Evolutionary conservation across 2,888 invertebrate genomes (phyloP), one percentile per base, ranked within the genome.

Genomic region (Machimus atricapillus): DNA sequence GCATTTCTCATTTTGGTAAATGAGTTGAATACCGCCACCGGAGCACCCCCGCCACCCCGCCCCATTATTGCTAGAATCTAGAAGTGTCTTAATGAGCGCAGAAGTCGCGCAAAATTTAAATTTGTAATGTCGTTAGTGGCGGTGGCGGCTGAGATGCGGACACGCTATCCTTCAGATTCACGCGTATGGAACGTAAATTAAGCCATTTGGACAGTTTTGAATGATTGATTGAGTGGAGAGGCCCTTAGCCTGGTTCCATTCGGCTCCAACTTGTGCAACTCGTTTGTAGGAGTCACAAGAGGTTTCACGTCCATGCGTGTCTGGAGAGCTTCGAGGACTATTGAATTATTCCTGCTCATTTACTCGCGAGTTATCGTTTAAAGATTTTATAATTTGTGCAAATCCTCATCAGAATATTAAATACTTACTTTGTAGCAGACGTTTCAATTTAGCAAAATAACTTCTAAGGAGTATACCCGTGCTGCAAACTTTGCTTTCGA

Each of bases 141-240:
- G 23, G 5, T 37, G n/a, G 76, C 19, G 76, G 40, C 7, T 37
- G 76, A 76, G 58, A 82, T 82, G 14, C 37, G 82, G 34, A 27
- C 37, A 37, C 19, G 34, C 16, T 34, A 66, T n/a, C 66, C 66
- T 58, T 82, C 82, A 82, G 56, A 37, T 58, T 40, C 58, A 37
- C 34, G 56, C 82, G 82, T n/a, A 40, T n/a, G n/a, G 8, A 56
- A 52, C 58, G 58, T 82, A 82, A 82, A 82, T 82, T 82, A 82
- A 82, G 27, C 82, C 52, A 66, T 82, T 82, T 82, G 56, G 82
- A 82, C 82, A 82, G 37, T 58, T 82, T 7, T 37, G n/a, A 82
- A 58, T 82, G 82, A 82, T 82, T 46, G 58, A 82, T 58, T 82
- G 66, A 82, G 58, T 37, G n/a, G 31, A 82, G 52, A 19, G 37